phyloP scores from a whole-genome alignment of 2,797 vertebrate genomes.

The Tenualosa thibaudeaui region DNA sequence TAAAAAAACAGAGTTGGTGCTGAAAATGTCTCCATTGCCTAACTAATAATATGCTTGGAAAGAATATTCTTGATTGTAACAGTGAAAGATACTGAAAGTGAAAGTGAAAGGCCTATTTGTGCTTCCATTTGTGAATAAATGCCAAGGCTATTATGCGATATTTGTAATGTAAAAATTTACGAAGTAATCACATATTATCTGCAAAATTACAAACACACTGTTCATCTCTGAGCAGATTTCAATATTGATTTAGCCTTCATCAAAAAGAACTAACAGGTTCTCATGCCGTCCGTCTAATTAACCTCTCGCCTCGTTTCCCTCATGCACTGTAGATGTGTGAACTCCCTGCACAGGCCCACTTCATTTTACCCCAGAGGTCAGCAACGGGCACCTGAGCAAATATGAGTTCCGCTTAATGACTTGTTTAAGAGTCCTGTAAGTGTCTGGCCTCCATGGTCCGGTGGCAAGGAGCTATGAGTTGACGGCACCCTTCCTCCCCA shows the following conservation, averaged over 20 bases:
- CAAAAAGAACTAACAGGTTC: neutral
- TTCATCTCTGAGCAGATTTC: neutral
- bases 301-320: slow-evolving; percentile 39
- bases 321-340: slow-evolving; percentile 46
- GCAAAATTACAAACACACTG: neutral
- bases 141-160: neutral
- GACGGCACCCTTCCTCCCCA: slow-evolving; percentile 27
- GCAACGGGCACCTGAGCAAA: slow-evolving; percentile 68
- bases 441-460: slow-evolving; percentile 49
- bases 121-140: neutral
- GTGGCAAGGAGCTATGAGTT: slow-evolving; percentile 38
- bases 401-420: slow-evolving; percentile 61
- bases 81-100: neutral
- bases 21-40: slow-evolving; percentile 1
- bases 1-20: neutral
- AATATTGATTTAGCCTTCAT: neutral
- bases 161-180: neutral
- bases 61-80: neutral
- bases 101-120: neutral
- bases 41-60: neutral
- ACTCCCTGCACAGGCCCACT: slow-evolving; percentile 49
- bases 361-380: slow-evolving; percentile 45
- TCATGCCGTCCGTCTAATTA: slow-evolving; percentile 35
- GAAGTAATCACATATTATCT: neutral
- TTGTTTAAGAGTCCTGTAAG: slow-evolving; percentile 66